Evolutionary conservation across 2,797 vertebrate genomes (phyloP).

Genomic region (Amphiprion clarkii): DNA sequence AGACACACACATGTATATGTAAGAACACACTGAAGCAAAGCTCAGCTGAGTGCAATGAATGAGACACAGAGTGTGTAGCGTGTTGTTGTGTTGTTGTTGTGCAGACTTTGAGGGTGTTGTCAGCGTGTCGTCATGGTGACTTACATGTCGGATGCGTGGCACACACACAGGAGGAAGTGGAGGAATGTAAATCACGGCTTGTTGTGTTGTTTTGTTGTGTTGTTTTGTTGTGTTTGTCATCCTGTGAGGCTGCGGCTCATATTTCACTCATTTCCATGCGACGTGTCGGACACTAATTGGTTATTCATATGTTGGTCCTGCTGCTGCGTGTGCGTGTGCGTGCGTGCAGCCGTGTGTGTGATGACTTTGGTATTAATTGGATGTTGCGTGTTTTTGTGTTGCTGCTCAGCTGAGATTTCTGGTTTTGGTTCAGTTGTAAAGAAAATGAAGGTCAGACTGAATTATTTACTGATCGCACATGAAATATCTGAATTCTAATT

Average conservation of each 20-base stretch:
- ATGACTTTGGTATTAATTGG: constrained; percentile 60
- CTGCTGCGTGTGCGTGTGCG: constrained; percentile 5
- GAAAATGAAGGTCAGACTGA: constrained; percentile 61
- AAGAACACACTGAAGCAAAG: constrained; percentile 42
- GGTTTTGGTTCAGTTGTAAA: constrained; percentile 59
- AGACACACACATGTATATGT: constrained; percentile 39
- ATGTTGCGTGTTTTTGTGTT: constrained; percentile 47
- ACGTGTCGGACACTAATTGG: constrained; percentile 56
- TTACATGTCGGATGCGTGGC: constrained; percentile 10
- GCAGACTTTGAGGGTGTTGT: constrained; percentile 31
- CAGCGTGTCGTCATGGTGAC: constrained; percentile 16
- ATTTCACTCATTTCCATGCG: constrained; percentile 58
- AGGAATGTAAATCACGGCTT: constrained; percentile 25
- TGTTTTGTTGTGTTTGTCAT: constrained; percentile 30
- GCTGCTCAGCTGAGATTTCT: constrained; percentile 52
- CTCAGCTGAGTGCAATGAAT: too few species aligned
- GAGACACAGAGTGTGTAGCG: constrained; percentile 18
- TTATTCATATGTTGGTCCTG: constrained; percentile 58
- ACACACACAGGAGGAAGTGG: background rate
- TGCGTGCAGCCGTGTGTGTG: constrained; percentile 53
- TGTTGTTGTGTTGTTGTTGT: constrained; percentile 34
- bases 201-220: constrained; percentile 33
- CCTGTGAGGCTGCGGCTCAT: constrained; percentile 43
- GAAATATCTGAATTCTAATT: constrained; percentile 38
- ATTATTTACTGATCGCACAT: constrained; percentile 47